Base-by-base conservation (phyloP, 1,140 invertebrate species). In the Hypsibius dujardini region DNA sequence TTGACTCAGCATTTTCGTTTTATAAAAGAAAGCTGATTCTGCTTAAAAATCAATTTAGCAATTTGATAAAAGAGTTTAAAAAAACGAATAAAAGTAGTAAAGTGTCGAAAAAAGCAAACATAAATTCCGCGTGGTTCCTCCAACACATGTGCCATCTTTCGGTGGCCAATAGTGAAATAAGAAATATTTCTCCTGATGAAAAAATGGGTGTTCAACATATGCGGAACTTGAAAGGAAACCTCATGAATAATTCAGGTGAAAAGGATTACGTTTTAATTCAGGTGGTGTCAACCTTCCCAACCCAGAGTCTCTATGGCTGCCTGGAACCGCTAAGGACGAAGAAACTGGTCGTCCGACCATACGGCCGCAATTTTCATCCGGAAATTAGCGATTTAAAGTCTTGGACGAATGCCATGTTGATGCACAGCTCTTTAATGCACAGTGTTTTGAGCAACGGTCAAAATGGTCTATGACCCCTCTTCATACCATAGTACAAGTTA, bases 221-320 rank as follows among this genome's bases (percentile, higher is more conserved):
- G 50, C 50, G 7, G 7, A 56, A 56, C 50, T 56, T 12, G n/a
- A 56, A 56, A 56, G 28, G 0, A 28, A 28, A 28, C 28, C 0
- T 28, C 0, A 28, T 28, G 28, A 28, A 28, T 28, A 28, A 28
- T 28, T 28, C 28, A 28, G 28, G 28, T 28, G 28, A 56, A 56
- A 7, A n/a, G 50, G 7, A 56, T n/a, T 56, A 56, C 7, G n/a
- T 56, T 56, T n/a, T 56, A 7, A 56, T 56, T 56, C 42, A 67
- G 62, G 62, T 67, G 42, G 42, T 67, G 12, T 67, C 62, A 3
- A 15, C 62, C 12, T 67, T 67, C 45, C 62, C 62, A 42, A 67
- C 62, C 12, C 62, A 67, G 42, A 67, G 62, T 45, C 42, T 67
- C 12, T 67, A 67, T 42, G 62, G 62, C 7, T 67, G 62, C 62